A percentile compares a stretch with the other conserved stretches of the same genome.
phyloP scores from a whole-genome alignment of 30 jellyfish, hydroid and myxozoan genomes.

The Turritopsis rubra region DNA sequence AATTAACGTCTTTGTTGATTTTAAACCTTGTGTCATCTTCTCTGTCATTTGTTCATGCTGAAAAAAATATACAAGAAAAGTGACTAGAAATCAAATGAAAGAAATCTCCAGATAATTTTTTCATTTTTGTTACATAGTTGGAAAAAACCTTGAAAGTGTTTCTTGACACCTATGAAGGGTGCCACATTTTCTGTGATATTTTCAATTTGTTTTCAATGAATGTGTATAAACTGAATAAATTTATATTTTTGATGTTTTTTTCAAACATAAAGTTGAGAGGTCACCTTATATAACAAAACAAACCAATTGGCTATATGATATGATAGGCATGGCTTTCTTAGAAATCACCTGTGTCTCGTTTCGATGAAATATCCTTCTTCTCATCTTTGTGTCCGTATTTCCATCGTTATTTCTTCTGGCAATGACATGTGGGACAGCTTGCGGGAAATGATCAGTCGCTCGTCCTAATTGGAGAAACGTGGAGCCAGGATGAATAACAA shows the following conservation, averaged over 20 bases:
- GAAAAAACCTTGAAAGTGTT: too few species aligned
- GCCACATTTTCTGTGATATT: too few species aligned
- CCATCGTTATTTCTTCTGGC: constrained; percentile 49
- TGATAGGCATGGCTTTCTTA: not conserved
- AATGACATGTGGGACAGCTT: constrained; percentile 83
- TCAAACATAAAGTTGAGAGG: too few species aligned
- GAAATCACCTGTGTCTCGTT: not conserved
- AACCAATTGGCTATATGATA: too few species aligned
- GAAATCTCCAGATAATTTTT: not conserved
- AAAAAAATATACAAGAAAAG: not conserved
- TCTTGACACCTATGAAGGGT: too few species aligned
- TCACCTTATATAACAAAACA: not conserved
- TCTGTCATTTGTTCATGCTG: constrained; percentile 82
- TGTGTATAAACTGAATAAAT: too few species aligned
- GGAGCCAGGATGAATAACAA: constrained; percentile 95
- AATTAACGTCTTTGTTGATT: constrained; percentile 54
- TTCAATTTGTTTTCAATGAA: too few species aligned
- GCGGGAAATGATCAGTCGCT: constrained; percentile 97
- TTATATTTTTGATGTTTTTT: too few species aligned
- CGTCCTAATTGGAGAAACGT: constrained; percentile 79
- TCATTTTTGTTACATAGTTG: not conserved
- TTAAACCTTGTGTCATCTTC: constrained; percentile 53
- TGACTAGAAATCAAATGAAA: not conserved
- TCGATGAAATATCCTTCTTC: not conserved
- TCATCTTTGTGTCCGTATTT: not conserved